Percentiles rank a stretch among this genome's conserved stretches.
Evolutionary conservation across 2,888 invertebrate genomes (phyloP).

Genomic region (Lasioglossum morio): DNA sequence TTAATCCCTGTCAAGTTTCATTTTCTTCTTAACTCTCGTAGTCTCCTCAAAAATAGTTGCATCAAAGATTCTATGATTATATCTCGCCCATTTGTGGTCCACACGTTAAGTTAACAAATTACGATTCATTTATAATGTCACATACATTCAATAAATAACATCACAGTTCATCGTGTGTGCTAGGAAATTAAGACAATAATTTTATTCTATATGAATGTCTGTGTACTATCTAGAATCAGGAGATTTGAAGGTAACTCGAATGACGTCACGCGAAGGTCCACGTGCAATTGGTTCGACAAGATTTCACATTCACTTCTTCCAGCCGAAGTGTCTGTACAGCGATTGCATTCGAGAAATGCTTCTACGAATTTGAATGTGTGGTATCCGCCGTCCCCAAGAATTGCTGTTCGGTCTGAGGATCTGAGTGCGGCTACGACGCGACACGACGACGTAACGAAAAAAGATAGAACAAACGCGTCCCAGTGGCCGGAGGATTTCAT

Average conservation of each 20-base stretch:
- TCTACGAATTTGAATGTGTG: slow-evolving; percentile 51
- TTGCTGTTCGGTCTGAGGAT: slow-evolving; percentile 41
- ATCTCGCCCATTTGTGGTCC: too few species aligned
- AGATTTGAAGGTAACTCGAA: neutral
- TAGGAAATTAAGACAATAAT: too few species aligned
- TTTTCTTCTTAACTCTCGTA: neutral
- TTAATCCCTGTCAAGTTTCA: neutral
- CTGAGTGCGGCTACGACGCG: slow-evolving; percentile 2
- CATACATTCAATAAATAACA: too few species aligned
- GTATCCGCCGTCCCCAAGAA: slow-evolving; percentile 25
- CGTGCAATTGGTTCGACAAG: neutral
- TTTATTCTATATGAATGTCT: neutral
- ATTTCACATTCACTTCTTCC: neutral
- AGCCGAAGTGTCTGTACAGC: slow-evolving; percentile 33
- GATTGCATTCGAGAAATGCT: slow-evolving; percentile 1
- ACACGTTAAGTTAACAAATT: too few species aligned
- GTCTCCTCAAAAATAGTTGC: neutral
- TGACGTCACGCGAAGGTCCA: neutral
- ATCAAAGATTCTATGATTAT: neutral
- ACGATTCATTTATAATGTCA: too few species aligned
- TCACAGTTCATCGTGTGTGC: too few species aligned
- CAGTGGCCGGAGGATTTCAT: slow-evolving; percentile 48
- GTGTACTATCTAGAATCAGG: neutral
- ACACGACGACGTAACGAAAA: slow-evolving; percentile 35
- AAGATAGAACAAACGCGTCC: slow-evolving; percentile 45